phyloP scores from a whole-genome alignment of 2,113 vertebrate species.

The Indicator indicator region DNA sequence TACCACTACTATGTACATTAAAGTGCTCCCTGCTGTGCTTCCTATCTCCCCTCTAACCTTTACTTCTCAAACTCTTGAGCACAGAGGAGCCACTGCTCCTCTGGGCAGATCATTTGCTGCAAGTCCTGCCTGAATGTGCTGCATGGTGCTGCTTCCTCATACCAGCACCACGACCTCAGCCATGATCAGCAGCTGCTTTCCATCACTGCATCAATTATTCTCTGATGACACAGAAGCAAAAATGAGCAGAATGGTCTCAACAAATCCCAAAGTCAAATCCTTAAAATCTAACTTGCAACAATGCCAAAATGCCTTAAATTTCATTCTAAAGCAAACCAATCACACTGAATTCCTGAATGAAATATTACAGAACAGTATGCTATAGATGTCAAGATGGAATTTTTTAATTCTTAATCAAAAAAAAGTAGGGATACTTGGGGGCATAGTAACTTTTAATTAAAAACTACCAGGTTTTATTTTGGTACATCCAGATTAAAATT shows the following conservation, averaged over 20 bases:
- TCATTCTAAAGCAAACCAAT: not conserved
- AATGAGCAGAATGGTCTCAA: not conserved
- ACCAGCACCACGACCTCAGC: slow-evolving; percentile 53
- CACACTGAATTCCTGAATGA: not conserved
- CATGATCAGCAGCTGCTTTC: slow-evolving; percentile 46
- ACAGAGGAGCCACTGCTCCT: slow-evolving; percentile 70
- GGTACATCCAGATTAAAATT: not conserved
- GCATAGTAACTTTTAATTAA: not conserved
- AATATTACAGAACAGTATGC: not conserved
- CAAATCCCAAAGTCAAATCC: slow-evolving; percentile 46
- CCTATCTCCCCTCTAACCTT: not conserved
- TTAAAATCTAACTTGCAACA: not conserved
- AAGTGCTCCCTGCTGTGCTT: not conserved
- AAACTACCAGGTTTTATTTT: not conserved
- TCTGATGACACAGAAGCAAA: slow-evolving; percentile 21
- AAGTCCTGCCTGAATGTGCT: not conserved
- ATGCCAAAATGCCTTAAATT: rapidly evolving
- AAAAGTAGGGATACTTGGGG: not conserved
- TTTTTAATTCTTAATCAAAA: too few relatives aligned
- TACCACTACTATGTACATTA: not conserved
- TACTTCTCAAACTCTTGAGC: not conserved
- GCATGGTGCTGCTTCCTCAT: slow-evolving; percentile 45
- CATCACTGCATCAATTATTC: slow-evolving; percentile 43
- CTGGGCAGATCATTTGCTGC: slow-evolving; percentile 71
- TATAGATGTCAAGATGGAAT: not conserved